These are phyloP conservation scores for Leptonema lineaticorne DNA, from an alignment of 1,140 invertebrate genomes.

Conservation along the genomic window DNA sequence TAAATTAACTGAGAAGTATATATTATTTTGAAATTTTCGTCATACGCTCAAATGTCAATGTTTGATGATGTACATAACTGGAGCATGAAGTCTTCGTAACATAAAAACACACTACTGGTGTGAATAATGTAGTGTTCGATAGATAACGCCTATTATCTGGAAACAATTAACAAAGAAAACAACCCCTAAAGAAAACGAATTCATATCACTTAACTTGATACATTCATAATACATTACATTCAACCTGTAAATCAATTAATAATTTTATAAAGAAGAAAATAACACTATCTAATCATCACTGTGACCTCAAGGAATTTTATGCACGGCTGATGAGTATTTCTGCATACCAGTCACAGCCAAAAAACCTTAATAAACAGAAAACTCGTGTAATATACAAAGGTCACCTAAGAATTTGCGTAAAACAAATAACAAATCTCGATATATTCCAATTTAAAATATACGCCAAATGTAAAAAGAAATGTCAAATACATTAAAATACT, in stretches of 20 bases:
- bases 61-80: constrained; percentile 26
- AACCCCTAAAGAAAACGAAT: constrained; percentile 15
- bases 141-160: constrained; percentile 20
- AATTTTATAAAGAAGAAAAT: neutral
- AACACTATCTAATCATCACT: neutral
- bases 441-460: constrained; percentile 4
- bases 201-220: neutral
- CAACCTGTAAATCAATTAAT: constrained; percentile 20
- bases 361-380: neutral
- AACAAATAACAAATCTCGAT: constrained; percentile 7
- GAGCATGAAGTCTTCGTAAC: constrained; percentile 15
- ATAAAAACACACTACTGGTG: constrained; percentile 23
- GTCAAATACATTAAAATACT: constrained; percentile 33
- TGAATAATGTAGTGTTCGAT: constrained; percentile 16
- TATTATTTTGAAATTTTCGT: constrained; percentile 31
- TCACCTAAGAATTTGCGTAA: constrained; percentile 17
- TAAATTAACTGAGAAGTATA: constrained; percentile 7
- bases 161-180: constrained; percentile 28
- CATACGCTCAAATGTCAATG: constrained; percentile 30
- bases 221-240: neutral
- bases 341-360: neutral
- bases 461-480: constrained; percentile 17
- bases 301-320: neutral
- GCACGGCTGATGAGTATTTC: neutral
- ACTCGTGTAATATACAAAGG: neutral